Conservation (phyloP, 2,797 vertebrate species). For the Sternarchorhynchus goeldii region DNA sequence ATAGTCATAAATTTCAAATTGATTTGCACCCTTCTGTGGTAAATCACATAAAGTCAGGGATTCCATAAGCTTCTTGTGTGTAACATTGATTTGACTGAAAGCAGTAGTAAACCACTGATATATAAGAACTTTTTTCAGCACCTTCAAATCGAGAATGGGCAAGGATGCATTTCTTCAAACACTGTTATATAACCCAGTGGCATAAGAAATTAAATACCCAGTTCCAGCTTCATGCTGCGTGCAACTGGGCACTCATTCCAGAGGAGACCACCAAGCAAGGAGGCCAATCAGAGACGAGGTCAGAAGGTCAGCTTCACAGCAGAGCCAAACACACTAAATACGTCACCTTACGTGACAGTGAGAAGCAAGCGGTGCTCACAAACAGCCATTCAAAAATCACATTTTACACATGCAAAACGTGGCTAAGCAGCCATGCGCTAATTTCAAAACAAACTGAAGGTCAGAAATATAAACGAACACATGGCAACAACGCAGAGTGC, state of each 20-base stretch:
- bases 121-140: neutral
- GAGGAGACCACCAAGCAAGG: slow-evolving; percentile 22
- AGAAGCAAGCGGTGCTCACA: neutral
- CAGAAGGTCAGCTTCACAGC: slow-evolving; percentile 22
- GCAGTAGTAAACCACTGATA: neutral
- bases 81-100: neutral
- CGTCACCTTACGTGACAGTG: slow-evolving; percentile 7
- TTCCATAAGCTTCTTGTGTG: neutral
- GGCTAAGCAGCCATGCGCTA: no score
- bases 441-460: no score
- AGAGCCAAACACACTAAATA: slow-evolving; percentile 22
- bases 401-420: no score
- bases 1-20: neutral
- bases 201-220: neutral
- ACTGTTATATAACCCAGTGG: no score
- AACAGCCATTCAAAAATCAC: slow-evolving; percentile 7
- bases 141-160: neutral
- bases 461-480: neutral
- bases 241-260: slow-evolving; percentile 40
- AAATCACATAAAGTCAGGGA: neutral
- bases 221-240: slow-evolving; percentile 6
- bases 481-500: neutral
- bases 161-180: neutral
- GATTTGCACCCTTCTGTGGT: neutral
- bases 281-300: slow-evolving; percentile 18